Evolutionary conservation across 2,113 vertebrate genomes (phyloP), one percentile per base, ranked within the genome.

Genomic region (Pandion haliaetus): DNA sequence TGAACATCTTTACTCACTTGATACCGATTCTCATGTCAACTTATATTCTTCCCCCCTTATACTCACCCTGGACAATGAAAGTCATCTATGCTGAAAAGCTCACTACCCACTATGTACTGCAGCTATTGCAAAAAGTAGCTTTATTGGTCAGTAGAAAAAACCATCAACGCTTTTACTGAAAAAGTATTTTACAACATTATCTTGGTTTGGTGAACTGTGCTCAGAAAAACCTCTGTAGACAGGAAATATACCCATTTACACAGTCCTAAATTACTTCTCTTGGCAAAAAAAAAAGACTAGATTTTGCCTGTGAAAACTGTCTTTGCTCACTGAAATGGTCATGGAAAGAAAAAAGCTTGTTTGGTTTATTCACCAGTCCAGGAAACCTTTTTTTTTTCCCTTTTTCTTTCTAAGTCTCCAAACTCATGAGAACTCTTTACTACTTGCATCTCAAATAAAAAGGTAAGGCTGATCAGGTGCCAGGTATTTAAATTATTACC

Each of bases 181-280:
- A 65, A 71, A 50, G 8, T 61, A 20, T 47, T 77, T 82, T 85
- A 85, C 66, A 81, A 49, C 40, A 13, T 80, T 45, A 66, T n/a
- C 45, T 54, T 62, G 49, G 45, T 88, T 80, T 2, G 1, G 63
- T 83, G 69, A 81, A 14, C 55, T 18, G 28, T 89, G 95, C 92
- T 74, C 79, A 95, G 87, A 90, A 94, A 95, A 91, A 86, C 57
- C 71, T 92, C 92, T 55, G 54, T 7, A 83, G 38, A 40, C 61
- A 95, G 93, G 76, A 95, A 88, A 88, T 74, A 55, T 82, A 78
- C 42, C 34, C 26, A 12, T 93, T 96, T 92, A 10, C 74, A 77
- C 25, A 4, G 25, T 19, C 54, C 42, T 73, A 36, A 90, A 71
- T 86, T 90, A 93, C 90, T 94, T 96, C 28, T 94, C 34, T 74